These are phyloP conservation scores for Hylia prasina DNA, from an alignment of 2,113 vertebrate genomes.

Conservation along the genomic window DNA sequence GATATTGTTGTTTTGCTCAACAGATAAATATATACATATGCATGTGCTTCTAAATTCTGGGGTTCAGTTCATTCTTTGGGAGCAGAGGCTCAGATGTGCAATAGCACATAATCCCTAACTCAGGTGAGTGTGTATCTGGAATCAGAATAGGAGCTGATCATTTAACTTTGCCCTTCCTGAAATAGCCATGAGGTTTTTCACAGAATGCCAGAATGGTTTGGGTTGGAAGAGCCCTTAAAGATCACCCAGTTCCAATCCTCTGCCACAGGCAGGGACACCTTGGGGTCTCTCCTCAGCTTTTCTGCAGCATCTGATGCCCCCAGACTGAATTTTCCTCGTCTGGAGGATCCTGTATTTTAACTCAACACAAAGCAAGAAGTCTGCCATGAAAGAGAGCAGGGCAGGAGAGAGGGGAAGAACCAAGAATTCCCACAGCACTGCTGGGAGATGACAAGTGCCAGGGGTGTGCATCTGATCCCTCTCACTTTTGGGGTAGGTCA, in stretches of 20 bases:
- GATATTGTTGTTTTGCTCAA: constrained; percentile 32
- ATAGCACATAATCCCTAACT: neutral
- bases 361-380: neutral
- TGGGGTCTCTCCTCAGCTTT: neutral
- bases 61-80: neutral
- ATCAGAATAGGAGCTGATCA: neutral
- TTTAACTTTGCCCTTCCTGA: neutral
- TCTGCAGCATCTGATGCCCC: neutral
- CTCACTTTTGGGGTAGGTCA: neutral
- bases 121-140: neutral
- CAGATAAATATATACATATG: constrained; percentile 43
- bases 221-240: neutral
- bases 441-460: neutral
- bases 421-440: neutral
- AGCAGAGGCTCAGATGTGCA: constrained; percentile 10
- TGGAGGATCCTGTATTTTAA: neutral
- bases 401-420: neutral
- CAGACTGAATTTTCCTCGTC: neutral
- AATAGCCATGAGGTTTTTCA: neutral
- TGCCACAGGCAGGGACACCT: neutral
- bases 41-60: neutral
- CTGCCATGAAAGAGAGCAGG: neutral
- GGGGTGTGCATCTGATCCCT: neutral
- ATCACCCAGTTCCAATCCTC: neutral
- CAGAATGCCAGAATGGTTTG: neutral